phyloP scores from a whole-genome alignment of 1,140 invertebrate genomes.

The Zaprionus ghesquierei region DNA sequence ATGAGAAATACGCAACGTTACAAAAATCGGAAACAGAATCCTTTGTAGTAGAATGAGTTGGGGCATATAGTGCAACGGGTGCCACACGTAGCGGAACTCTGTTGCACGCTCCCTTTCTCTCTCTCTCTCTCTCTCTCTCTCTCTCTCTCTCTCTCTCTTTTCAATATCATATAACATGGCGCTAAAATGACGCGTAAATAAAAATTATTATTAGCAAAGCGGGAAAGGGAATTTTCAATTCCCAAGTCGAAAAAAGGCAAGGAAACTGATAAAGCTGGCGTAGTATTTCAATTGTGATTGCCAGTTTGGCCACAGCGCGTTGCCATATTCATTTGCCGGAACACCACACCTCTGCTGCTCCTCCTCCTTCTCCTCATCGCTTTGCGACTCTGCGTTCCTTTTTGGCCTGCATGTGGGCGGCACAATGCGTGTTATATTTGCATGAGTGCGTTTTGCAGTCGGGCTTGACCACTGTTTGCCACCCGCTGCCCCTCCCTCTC shows the following conservation, averaged over 20 bases:
- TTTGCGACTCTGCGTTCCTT: not conserved
- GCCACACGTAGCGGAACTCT: not conserved
- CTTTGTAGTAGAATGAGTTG: not conserved
- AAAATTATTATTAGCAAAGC: not conserved
- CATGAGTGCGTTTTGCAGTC: slow-evolving; percentile 70
- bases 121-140: not conserved
- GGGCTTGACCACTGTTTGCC: slow-evolving; percentile 6
- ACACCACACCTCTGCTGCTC: not conserved
- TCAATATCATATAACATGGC: not conserved
- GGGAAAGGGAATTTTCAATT: too few relatives aligned
- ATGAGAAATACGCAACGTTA: not conserved
- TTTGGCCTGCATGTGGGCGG: not conserved
- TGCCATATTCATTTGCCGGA: slow-evolving; percentile 17
- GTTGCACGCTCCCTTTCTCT: not conserved
- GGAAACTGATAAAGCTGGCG: too few relatives aligned
- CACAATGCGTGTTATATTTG: slow-evolving; percentile 64
- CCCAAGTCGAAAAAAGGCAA: too few relatives aligned
- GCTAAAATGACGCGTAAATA: not conserved
- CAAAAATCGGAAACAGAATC: slow-evolving; percentile 32
- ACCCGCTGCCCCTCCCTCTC: not conserved
- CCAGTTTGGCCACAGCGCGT: slow-evolving; percentile 22
- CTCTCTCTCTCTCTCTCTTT: not conserved
- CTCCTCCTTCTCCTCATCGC: too few relatives aligned
- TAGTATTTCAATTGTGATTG: slow-evolving; percentile 9
- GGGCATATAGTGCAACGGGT: slow-evolving; percentile 14